Evolutionary conservation across 2,888 invertebrate genomes (phyloP).

Genomic region (Drosophila kambysellisi): DNA sequence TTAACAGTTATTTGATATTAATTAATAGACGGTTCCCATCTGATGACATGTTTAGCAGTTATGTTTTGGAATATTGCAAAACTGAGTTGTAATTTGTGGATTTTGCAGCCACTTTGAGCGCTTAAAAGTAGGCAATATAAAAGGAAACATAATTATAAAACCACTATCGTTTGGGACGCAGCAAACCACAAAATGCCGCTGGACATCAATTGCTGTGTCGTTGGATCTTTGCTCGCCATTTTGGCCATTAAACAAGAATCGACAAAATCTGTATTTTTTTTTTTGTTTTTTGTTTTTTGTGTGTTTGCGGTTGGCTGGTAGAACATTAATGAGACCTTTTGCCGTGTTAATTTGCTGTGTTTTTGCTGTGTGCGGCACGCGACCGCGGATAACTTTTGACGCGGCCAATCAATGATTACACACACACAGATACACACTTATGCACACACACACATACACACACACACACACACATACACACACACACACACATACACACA

Average conservation of each 20-base stretch:
- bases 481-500: conserved; percentile 3
- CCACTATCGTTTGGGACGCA: conserved; percentile 11
- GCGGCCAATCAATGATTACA: conserved; percentile 66
- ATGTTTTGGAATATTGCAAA: neutral
- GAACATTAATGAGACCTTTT: conserved; percentile 68
- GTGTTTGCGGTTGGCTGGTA: conserved; percentile 52
- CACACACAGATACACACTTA: conserved; percentile 19
- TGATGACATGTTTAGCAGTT: too few species aligned
- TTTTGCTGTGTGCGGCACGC: conserved; percentile 22
- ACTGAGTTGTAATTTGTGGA: conserved; percentile 18
- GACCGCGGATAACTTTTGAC: conserved; percentile 44
- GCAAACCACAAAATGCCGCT: conserved; percentile 22
- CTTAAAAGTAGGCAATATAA: conserved; percentile 36
- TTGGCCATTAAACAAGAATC: conserved; percentile 63
- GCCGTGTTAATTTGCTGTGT: conserved; percentile 57
- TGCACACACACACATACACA: conserved; percentile 7
- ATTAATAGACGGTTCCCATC: neutral
- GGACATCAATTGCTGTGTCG: conserved; percentile 41
- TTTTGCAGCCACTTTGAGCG: conserved; percentile 23
- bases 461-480: conserved; percentile 4
- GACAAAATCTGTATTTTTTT: conserved; percentile 50
- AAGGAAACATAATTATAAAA: conserved; percentile 37
- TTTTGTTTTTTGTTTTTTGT: conserved; percentile 62
- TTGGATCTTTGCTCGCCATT: conserved; percentile 12
- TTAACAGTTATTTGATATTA: neutral